Conservation (phyloP, 1,140 invertebrate species). For the Drosophila quadrilineata region DNA sequence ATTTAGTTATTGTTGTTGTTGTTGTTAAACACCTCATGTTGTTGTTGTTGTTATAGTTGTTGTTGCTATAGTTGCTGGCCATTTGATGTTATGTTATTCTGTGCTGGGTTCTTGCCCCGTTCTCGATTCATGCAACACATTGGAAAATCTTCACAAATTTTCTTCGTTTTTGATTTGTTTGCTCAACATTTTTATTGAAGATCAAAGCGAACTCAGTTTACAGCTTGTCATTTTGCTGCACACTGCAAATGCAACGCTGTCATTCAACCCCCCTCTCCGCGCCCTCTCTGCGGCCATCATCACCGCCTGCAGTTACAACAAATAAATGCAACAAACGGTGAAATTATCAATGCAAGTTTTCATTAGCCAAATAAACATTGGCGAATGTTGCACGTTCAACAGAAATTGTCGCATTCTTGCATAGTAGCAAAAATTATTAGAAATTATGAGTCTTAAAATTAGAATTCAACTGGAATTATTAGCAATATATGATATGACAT, state of each 20-base stretch:
- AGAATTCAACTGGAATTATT: no score
- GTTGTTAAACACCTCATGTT: conserved; percentile 15
- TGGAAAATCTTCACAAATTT: conserved; percentile 40
- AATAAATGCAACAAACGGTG: conserved; percentile 3
- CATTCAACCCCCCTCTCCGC: neutral
- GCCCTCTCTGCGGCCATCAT: conserved; percentile 8
- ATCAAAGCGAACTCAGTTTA: conserved; percentile 54
- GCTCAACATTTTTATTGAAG: conserved; percentile 72
- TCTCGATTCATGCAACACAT: conserved; percentile 31
- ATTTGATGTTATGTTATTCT: conserved; percentile 43
- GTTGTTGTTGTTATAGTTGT: conserved; percentile 22
- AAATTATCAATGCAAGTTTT: conserved; percentile 44
- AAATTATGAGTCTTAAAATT: no score
- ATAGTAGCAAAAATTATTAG: no score
- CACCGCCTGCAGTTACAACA: conserved; percentile 23
- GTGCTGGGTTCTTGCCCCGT: conserved; percentile 8
- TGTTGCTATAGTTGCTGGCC: conserved; percentile 20
- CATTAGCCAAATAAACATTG: conserved; percentile 61
- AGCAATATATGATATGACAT: no score
- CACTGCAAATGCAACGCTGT: no score
- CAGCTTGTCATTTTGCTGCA: conserved; percentile 49
- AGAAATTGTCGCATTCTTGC: no score
- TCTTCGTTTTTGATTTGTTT: conserved; percentile 74
- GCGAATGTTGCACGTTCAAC: no score
- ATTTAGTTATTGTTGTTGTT: conserved; percentile 32